Conservation (phyloP, 2,888 invertebrate species). For the Mythimna albipuncta region DNA sequence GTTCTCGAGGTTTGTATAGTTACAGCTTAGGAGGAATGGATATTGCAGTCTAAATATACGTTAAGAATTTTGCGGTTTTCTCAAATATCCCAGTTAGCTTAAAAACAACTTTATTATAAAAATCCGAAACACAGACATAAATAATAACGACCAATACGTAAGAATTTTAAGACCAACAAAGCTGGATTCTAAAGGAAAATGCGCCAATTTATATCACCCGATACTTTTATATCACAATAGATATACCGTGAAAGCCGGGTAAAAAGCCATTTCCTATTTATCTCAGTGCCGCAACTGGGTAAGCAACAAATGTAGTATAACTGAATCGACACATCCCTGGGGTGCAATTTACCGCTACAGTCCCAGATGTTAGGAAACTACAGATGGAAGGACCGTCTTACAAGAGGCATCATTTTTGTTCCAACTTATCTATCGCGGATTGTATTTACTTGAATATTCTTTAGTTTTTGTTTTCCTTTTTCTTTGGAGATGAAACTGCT, state of each 20-base stretch:
- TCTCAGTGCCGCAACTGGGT: conserved; percentile 63
- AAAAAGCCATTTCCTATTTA: conserved; percentile 69
- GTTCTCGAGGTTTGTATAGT: background rate
- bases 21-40: no score
- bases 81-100: conserved; percentile 6
- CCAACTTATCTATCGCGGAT: conserved; percentile 57
- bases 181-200: conserved; percentile 31
- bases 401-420: conserved; percentile 58
- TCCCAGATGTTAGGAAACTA: conserved; percentile 67
- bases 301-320: conserved; percentile 68
- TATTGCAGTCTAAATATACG: no score
- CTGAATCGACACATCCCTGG: conserved; percentile 75
- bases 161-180: conserved; percentile 47
- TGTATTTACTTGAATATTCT: conserved; percentile 55
- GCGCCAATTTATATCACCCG: conserved; percentile 29
- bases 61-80: background rate
- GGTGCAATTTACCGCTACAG: conserved; percentile 75
- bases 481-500: conserved; percentile 25
- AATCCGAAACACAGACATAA: conserved; percentile 7
- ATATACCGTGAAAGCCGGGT: conserved; percentile 52
- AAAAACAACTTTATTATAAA: conserved; percentile 6
- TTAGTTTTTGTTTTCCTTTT: conserved; percentile 46
- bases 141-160: conserved; percentile 28
- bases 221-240: conserved; percentile 49
- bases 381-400: conserved; percentile 59